These are phyloP conservation scores for Tholera decimalis DNA, from an alignment of 2,888 invertebrate genomes.

Conservation along the genomic window DNA sequence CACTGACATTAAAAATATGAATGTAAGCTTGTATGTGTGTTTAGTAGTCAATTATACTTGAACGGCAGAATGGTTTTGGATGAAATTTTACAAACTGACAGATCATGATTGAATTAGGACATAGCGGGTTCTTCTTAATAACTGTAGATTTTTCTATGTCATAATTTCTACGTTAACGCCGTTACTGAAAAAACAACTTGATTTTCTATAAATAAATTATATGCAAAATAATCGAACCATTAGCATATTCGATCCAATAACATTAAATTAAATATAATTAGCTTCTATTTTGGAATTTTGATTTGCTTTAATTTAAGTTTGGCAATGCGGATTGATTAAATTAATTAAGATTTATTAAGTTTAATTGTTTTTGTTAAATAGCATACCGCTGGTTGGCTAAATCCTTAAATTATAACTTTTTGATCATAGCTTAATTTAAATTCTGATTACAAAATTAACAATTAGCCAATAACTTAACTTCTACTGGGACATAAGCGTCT, in stretches of 20 bases:
- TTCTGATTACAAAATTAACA: too few species aligned
- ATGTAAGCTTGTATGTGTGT: not conserved
- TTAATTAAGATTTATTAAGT: slow-evolving; percentile 36
- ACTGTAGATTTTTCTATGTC: not conserved
- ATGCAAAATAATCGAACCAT: slow-evolving; percentile 19
- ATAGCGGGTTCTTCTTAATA: not conserved
- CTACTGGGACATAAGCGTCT: too few species aligned
- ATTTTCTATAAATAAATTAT: slow-evolving; percentile 11
- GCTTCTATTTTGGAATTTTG: slow-evolving; percentile 23
- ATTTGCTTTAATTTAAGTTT: slow-evolving; percentile 15
- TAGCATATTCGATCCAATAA: slow-evolving; percentile 51
- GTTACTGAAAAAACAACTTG: not conserved
- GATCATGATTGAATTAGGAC: too few species aligned
- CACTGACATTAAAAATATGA: not conserved
- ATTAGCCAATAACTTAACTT: too few species aligned
- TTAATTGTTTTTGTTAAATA: slow-evolving; percentile 5
- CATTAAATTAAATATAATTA: slow-evolving; percentile 39
- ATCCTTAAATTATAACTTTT: too few species aligned
- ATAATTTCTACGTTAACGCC: not conserved
- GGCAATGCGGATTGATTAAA: slow-evolving; percentile 9
- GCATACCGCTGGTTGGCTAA: not conserved
- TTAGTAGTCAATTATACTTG: not conserved
- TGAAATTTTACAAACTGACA: not conserved
- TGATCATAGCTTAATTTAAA: too few species aligned
- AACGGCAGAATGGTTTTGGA: not conserved